Base-by-base conservation (phyloP, 2,797 vertebrate genomes). In the Macroramphosus scolopax region DNA sequence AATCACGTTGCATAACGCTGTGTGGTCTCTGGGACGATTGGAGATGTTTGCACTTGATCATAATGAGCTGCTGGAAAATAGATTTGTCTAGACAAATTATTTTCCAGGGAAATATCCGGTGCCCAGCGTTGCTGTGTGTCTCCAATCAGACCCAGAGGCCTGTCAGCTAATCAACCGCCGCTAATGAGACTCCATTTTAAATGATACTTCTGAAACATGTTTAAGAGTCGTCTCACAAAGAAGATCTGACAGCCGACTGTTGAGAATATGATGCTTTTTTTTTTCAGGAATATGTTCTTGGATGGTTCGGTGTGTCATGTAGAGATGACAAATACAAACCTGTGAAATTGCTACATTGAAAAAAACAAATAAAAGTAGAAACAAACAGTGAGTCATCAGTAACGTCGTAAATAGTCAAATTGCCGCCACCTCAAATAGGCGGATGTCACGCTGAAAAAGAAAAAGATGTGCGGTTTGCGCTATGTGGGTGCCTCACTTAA, bases 11-110 rank as follows among this genome's bases (percentile, higher is more conserved):
- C 32, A 20, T 50, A 46, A 72, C 68, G 62, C 48, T 3, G 13
- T 42, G 57, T 13, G 52, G 57, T 77, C 72, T 71, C 62, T 34
- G 55, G 44, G 61, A 74, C 1, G 41, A 69, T 72, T 58, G 45
- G 48, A 55, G 32, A 60, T 78, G 77, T 82, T 83, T 83, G 78
- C 65, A 63, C 73, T 80, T 17, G 5, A 72, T 82, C 46, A 61
- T 83, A 81, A 83, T 78, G 68, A 81, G 72, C 61, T 81, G 51
- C 51, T 47, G 62, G 61, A 73, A 81, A 81, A 83, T 55, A 83
- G 47, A 82, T 84, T 78, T 66, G 72, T 77, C 66, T 28, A 32
- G 29, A 50, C 63, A 74, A 82, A 83, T 83, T 76, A 72, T 84
- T 75, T 84, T 74, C 80, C 17, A 42, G 75, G 80, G 75, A 86